Conservation (phyloP, 64 coral and sea anemone species). For the Astreopora myriophthalma region DNA sequence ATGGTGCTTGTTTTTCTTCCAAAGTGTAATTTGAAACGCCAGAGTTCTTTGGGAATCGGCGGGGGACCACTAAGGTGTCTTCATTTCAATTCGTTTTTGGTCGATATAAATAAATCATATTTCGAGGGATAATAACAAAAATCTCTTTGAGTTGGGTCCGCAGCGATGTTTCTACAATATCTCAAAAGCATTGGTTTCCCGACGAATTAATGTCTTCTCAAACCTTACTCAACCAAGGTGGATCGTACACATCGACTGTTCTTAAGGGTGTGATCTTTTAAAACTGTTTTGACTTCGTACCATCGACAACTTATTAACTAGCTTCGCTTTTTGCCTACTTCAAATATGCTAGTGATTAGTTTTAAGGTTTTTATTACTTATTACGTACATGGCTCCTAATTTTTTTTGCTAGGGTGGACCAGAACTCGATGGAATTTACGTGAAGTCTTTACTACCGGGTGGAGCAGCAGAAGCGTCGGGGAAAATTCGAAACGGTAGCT, state of each 20-base stretch:
- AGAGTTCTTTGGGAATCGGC: background rate
- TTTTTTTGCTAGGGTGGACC: slow-evolving; percentile 70
- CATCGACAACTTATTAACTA: background rate
- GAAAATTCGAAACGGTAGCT: slow-evolving; percentile 84
- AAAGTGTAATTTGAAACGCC: slow-evolving; percentile 32
- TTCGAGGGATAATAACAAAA: background rate
- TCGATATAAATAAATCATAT: slow-evolving; percentile 18
- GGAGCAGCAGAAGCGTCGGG: slow-evolving; percentile 94
- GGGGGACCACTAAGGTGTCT: background rate
- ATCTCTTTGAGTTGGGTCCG: background rate
- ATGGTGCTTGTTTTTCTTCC: background rate
- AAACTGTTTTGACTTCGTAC: background rate
- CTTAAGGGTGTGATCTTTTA: background rate
- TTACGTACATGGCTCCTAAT: background rate
- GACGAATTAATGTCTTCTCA: background rate
- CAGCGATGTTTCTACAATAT: slow-evolving; percentile 11
- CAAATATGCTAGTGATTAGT: background rate
- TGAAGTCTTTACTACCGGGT: slow-evolving; percentile 88
- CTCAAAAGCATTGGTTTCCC: background rate
- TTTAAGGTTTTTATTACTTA: background rate
- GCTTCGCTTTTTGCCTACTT: background rate
- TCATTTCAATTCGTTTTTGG: slow-evolving; percentile 46
- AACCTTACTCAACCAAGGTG: background rate
- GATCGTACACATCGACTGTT: background rate
- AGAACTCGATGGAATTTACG: slow-evolving; percentile 93